Evolutionary conservation across 37 sponge, comb jelly and placozoan species (phyloP).

Genomic region (Crambe crambe): DNA sequence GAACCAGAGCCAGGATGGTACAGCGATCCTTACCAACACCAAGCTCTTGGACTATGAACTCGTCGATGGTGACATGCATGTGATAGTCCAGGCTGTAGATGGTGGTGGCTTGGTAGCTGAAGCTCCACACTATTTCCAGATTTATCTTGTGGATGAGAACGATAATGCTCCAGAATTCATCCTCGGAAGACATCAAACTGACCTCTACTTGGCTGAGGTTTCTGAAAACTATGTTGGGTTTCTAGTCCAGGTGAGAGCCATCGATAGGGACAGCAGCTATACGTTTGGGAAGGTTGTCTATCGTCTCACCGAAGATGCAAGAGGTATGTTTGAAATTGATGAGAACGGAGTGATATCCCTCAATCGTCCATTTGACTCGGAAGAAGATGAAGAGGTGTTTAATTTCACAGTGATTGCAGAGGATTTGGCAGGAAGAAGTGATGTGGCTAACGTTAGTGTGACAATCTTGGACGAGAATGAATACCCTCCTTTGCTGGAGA

Average conservation of each 20-base stretch:
- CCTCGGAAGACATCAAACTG: not conserved
- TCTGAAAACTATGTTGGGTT: conserved; percentile 31
- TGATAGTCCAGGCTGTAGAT: conserved; percentile 40
- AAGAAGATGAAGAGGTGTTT: conserved; percentile 2
- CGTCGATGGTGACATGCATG: not conserved
- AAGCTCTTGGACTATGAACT: conserved; percentile 56
- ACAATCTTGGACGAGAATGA: conserved; percentile 47
- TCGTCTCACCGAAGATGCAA: not conserved
- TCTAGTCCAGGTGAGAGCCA: conserved; percentile 22
- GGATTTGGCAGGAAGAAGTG: conserved; percentile 17
- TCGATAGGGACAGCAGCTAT: conserved; percentile 52
- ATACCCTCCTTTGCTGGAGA: conserved; percentile 16
- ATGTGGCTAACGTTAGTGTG: conserved; percentile 11
- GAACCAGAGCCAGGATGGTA: conserved; percentile 4
- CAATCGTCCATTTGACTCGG: conserved; percentile 50
- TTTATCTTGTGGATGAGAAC: conserved; percentile 43
- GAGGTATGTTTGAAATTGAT: conserved; percentile 11
- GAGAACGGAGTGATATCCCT: conserved; percentile 26
- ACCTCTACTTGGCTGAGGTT: conserved; percentile 19
- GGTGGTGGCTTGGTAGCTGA: conserved; percentile 39
- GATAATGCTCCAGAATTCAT: conserved; percentile 47
- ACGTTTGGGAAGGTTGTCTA: conserved; percentile 16
- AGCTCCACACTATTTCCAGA: conserved; percentile 11
- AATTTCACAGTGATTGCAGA: conserved; percentile 33
- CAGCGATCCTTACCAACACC: conserved; percentile 37